Base-by-base conservation (phyloP, 1,140 invertebrate species). In the Druon quercuslanigerum region DNA sequence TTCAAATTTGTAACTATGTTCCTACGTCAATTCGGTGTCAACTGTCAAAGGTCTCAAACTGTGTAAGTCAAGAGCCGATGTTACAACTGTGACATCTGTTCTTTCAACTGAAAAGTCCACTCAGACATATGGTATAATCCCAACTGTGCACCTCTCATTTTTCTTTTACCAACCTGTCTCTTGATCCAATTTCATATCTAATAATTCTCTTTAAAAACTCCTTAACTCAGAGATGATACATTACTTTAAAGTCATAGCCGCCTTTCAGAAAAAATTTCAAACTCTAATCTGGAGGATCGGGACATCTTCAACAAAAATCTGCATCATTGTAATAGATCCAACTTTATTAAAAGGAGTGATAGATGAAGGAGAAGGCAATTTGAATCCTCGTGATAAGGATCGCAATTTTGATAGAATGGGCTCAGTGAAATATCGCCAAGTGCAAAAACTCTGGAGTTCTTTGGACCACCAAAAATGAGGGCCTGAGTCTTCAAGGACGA, bases 191-290 rank as follows among this genome's bases (percentile, higher is more conserved):
- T 25, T 2, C 25, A 25, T 1, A 25, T 25, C 25, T 3, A 25
- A 25, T 25, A 25, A 25, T 25, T 25, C 25, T 25, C 25, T 25
- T 25, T 25, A 25, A 25, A 25, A 25, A 25, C n/a, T 25, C 25
- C 25, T 25, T 25, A 25, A 25, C 25, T 33, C 25, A 33, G 5
- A 33, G 25, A 33, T 5, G 25, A 33, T 33, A 33, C 0, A 33
- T 33, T 33, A 33, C 25, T 66, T 74, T 0, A 50, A 54, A 17
- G 50, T 72, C 8, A 50, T 46, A 72, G 60, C 20, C 51, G 9
- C 3, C 19, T 17, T n/a, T 60, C 25, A 46, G 72, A 75, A 75
- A 46, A 79, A 50, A 20, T 73, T 46, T 75, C 66, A 54, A 78
- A 52, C 71, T 70, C 70, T 52, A 77, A 51, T 73, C 76, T 33